Base-by-base conservation (phyloP, 2,888 invertebrate genomes). In the Cacoxenus indagator region DNA sequence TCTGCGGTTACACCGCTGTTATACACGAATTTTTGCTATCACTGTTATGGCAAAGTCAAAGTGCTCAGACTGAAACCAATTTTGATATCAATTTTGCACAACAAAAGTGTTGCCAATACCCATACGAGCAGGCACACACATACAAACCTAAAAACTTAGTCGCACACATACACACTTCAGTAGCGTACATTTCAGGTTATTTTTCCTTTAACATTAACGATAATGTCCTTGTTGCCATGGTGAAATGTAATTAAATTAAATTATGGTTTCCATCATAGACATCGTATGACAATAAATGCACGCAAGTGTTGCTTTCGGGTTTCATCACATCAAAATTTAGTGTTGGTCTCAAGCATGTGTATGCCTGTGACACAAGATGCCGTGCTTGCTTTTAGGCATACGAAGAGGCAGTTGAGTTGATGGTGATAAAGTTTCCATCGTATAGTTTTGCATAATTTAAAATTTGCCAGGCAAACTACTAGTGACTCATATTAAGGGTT, bases 401-500 rank as follows among this genome's bases (percentile, higher is more conserved):
- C 1, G 8, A 2, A 8, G 19, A 4, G 61, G 9, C 17, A 11
- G 37, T 31, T 17, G 24, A 31, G 59, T 6, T n/a, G 73, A 70
- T 73, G 75, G 75, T 77, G 75, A 78, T 74, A 78, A 74, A 77
- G 77, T 78, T 75, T 78, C 14, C 37, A 11, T 78, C 75, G 76
- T 78, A 78, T 77, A 75, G 77, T 73, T 77, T 78, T 77, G 76
- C 77, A 77, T 77, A 78, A 77, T 77, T 77, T 78, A 78, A 73
- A 74, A 71, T 76, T 70, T 70, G 75, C 71, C 75, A n/a, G 73
- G 73, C 75, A 78, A 61, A 74, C 75, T 75, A 78, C 73, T 74
- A 77, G 71, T 77, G 22, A 11, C 48, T 48, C 17, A 19, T 22
- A 31, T 29, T 24, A 24, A 26, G n/a, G 27, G 27, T 19, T 8